These are phyloP conservation scores for Lontra canadensis DNA, from an alignment of 2,113 vertebrate genomes.

Conservation along the genomic window DNA sequence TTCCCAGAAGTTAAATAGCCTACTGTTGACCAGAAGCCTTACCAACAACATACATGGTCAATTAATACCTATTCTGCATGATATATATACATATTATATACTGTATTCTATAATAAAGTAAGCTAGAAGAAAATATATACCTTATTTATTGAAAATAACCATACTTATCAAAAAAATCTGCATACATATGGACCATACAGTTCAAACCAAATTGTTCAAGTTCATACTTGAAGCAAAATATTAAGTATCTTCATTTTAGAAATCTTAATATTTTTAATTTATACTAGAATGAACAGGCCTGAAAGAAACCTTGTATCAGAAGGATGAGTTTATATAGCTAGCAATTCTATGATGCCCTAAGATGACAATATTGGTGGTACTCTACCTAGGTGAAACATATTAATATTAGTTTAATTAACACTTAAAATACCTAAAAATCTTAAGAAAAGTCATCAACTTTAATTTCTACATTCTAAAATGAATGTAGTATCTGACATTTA, in stretches of 20 bases:
- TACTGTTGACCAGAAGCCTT: background rate
- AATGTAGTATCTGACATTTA: background rate
- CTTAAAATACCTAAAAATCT: background rate
- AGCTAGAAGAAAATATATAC: background rate
- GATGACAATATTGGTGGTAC: background rate
- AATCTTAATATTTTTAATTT: slow-evolving; percentile 40
- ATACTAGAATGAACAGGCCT: background rate
- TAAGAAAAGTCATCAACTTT: background rate
- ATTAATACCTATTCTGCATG: background rate
- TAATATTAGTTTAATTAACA: background rate
- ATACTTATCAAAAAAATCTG: background rate
- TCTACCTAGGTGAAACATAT: background rate
- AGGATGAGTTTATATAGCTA: background rate
- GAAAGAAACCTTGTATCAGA: background rate
- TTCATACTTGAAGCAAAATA: background rate
- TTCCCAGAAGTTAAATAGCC: background rate
- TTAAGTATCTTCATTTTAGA: background rate
- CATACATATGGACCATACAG: background rate
- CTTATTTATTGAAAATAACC: background rate
- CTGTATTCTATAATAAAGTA: background rate
- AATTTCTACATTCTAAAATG: slow-evolving; percentile 20
- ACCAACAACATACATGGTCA: background rate
- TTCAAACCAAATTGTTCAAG: background rate
- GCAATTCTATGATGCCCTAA: background rate
- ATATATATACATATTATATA: background rate